phyloP scores from a whole-genome alignment of 2,888 invertebrate species.

The Volucella bombylans region DNA sequence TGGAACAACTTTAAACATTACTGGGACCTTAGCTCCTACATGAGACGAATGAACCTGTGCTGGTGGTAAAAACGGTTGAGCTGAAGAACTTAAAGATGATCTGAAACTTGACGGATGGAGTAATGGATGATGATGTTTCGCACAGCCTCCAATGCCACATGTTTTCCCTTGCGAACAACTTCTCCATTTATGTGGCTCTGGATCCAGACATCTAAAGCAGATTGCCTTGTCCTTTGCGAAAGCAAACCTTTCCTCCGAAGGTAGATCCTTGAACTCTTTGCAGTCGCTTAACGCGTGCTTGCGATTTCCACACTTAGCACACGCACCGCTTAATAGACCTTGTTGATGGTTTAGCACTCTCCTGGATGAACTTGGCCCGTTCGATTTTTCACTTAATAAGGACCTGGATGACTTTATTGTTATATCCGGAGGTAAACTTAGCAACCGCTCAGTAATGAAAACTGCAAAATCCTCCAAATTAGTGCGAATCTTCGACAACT shows the following conservation, averaged over 20 bases:
- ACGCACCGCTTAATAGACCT: not conserved
- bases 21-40: conserved; percentile 14
- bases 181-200: conserved; percentile 4
- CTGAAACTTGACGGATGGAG: conserved; percentile 12
- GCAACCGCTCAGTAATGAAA: too few species aligned
- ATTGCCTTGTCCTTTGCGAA: not conserved
- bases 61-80: conserved; percentile 7
- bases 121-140: conserved; percentile 16
- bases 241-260: not conserved
- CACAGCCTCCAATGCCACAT: conserved; percentile 22
- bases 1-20: conserved; percentile 30
- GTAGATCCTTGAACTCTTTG: not conserved
- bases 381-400: conserved; percentile 3
- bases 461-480: too few species aligned
- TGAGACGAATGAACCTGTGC: conserved; percentile 32
- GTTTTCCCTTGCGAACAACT: not conserved
- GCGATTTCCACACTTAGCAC: not conserved
- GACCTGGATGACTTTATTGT: not conserved
- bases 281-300: not conserved
- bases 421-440: too few species aligned
- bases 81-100: conserved; percentile 14
- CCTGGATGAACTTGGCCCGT: conserved; percentile 1
- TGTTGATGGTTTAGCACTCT: conserved; percentile 22
- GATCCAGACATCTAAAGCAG: conserved; percentile 5
- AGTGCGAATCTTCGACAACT: too few species aligned